Evolutionary conservation across 2,113 vertebrate genomes (phyloP), one percentile per base, ranked within the genome.

Genomic region (Sapajus apella): DNA sequence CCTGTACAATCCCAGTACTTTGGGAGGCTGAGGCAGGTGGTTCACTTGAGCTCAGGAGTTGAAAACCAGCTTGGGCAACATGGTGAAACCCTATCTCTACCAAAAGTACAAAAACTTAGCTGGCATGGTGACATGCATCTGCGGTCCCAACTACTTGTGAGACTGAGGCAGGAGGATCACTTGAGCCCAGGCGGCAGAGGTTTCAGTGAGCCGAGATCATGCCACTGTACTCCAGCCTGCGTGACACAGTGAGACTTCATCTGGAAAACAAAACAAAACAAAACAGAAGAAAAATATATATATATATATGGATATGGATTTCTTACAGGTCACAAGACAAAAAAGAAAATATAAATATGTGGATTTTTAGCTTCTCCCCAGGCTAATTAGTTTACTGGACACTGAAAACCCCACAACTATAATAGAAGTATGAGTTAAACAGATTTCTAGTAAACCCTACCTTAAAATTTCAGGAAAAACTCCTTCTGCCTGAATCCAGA

Each of bases 401-500:
- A 50, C 76, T 90, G 27, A 89, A 93, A 92, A 68, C n/a, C 81
- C n/a, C n/a, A 61, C 17, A 83, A 79, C 45, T 52, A 47, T 88
- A 90, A 14, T 68, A 76, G 55, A 94, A 88, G 8, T 72, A 58
- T 82, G 27, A 91, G 45, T 9, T 85, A 76, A 88, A 91, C 58
- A 94, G 55, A 73, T 87, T 12, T 52, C 82, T 95, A 27, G 10
- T 66, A 84, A 96, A 88, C n/a, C 18, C 47, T 88, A 37, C 30
- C 56, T 91, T 93, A 52, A 79, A 64, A 82, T 77, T 96, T 85
- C 47, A 68, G 47, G 35, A 58, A 77, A 96, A 91, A 75, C 21
- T 81, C 52, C 50, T 83, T 23, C 56, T 73, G 4, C 73, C 82
- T 47, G 68, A 97, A 95, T 96, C 79, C 40, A 96, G 40, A 72